Base-by-base conservation (phyloP, 2,888 invertebrate genomes). In the Stenoptilia bipunctidactyla region DNA sequence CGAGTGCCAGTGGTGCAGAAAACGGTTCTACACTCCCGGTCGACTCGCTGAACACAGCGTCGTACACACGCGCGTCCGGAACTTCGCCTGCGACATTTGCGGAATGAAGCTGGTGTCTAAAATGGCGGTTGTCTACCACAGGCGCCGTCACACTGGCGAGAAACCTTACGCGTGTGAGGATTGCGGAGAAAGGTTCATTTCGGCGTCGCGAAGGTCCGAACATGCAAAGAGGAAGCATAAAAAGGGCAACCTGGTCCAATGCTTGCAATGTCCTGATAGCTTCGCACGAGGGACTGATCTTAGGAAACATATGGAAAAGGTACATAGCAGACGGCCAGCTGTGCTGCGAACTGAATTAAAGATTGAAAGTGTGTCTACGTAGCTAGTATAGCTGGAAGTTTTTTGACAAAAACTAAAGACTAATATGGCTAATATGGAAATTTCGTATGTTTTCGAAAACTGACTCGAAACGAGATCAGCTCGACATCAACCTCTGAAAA, bases 51-150 rank as follows among this genome's bases (percentile, higher is more conserved):
- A 85, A 42, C 87, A 87, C 40, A 67, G 68, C 2, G 74, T 85
- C 0, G 86, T 85, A 0, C 87, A 87, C 47, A 85, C 86, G 0
- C 66, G 84, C 10, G 83, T 63, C 36, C 63, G 86, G 45, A 85
- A 85, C 37, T 86, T 80, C 47, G 74, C 69, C 45, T 87, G 87
- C 43, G 79, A 84, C 40, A 68, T 86, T 38, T 87, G 87, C 53
- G 72, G 79, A 10, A 77, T 72, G 14, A 74, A 69, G 53, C 52
- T 83, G 0, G 80, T 80, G 1, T 68, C 79, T 10, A 74, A 72
- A 47, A 80, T 77, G 76, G 83, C 84, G 2, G 71, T 69, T 1
- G 69, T 77, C 1, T 82, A 84, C 47, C 84, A 84, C 40, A 67
- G 73, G 47, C 58, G 84, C 6, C 46, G 82, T 12, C 84, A 85